These are phyloP conservation scores for Oryzias melastigma DNA, from an alignment of 2,113 vertebrate genomes.

Conservation along the genomic window DNA sequence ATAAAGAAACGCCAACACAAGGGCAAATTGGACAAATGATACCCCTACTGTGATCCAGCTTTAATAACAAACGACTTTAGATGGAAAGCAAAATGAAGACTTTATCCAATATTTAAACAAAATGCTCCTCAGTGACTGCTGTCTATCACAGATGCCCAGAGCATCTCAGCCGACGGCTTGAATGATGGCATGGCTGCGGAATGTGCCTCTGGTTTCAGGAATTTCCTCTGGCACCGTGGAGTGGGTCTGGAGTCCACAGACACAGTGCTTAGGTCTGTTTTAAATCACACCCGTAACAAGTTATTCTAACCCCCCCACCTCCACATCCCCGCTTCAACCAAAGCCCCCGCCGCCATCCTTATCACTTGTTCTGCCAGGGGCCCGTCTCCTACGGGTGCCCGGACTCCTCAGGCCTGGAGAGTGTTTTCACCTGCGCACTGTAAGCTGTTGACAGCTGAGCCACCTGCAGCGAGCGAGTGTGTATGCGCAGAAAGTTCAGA, in stretches of 20 bases:
- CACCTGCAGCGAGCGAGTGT: conserved; percentile 50
- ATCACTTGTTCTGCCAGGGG: conserved; percentile 29
- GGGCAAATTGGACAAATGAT: background rate
- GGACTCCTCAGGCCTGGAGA: conserved; percentile 31
- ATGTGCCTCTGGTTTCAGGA: conserved; percentile 42
- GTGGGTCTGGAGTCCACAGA: conserved; percentile 40
- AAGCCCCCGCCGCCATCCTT: conserved; percentile 6
- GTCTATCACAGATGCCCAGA: conserved; percentile 18
- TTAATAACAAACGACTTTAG: background rate
- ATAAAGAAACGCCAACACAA: background rate
- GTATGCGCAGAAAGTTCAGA: background rate
- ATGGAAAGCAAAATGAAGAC: background rate
- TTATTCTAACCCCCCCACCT: conserved; percentile 32
- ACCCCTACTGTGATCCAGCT: background rate
- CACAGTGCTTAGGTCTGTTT: conserved; percentile 51
- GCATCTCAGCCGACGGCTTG: conserved; percentile 9
- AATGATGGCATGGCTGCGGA: conserved; percentile 34
- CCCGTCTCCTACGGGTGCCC: conserved; percentile 17
- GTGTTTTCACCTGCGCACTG: conserved; percentile 48
- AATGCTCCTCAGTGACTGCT: conserved; percentile 2
- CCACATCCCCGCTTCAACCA: background rate
- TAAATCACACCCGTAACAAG: conserved; percentile 32
- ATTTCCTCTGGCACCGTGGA: conserved; percentile 29
- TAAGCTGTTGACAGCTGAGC: conserved; percentile 47
- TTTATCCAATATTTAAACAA: background rate